Evolutionary conservation across 2,797 vertebrate species (phyloP).

Genomic region (Stomatorhinus walkeri): DNA sequence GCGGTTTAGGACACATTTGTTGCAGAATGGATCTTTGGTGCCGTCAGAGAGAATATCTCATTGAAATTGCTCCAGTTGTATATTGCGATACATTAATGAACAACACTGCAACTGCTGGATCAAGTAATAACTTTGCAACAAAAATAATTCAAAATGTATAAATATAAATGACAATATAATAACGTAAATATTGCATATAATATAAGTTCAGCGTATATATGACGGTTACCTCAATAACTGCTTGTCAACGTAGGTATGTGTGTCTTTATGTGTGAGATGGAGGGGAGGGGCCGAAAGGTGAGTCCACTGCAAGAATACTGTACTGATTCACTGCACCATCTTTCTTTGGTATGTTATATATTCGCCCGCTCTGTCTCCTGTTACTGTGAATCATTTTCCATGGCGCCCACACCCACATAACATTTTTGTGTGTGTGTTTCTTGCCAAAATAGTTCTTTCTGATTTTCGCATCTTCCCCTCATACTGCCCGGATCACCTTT

Average conservation of each 20-base stretch:
- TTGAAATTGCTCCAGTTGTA: neutral
- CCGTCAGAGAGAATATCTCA: neutral
- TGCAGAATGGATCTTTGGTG: neutral
- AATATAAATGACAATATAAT: neutral
- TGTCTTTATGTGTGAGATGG: neutral
- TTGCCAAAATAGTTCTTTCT: neutral
- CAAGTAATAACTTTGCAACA: neutral
- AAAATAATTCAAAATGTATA: neutral
- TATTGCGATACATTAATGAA: neutral
- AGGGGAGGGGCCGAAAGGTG: neutral
- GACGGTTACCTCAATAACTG: neutral
- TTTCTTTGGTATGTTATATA: neutral
- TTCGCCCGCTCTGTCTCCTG: neutral
- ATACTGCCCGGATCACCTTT: neutral
- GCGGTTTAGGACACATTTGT: neutral
- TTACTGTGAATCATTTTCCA: neutral
- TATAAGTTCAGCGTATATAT: neutral
- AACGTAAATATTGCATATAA: neutral
- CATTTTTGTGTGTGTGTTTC: neutral
- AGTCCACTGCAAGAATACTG: neutral
- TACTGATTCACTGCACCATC: neutral
- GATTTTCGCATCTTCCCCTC: neutral
- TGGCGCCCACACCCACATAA: neutral
- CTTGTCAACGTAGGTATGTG: neutral
- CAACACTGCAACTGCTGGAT: neutral